Percentiles rank a stretch among this genome's conserved stretches.
Conservation (phyloP, 2,888 invertebrate genomes). For the Dusona sp. region DNA sequence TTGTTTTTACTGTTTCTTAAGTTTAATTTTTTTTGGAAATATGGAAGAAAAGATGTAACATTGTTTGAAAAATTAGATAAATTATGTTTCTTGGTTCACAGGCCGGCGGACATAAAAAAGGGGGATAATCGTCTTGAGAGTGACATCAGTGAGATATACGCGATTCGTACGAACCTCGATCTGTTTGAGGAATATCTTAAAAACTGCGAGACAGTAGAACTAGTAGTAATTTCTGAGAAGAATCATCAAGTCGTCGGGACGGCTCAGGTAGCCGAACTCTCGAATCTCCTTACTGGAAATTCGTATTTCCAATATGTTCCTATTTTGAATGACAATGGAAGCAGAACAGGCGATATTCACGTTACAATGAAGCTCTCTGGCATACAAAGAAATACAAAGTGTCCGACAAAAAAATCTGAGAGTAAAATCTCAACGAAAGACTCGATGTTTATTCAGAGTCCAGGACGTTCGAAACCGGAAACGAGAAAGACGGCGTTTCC, state of each 20-base stretch:
- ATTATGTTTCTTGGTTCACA: conserved; percentile 68
- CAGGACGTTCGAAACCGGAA: not conserved
- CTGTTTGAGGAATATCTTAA: conserved; percentile 82
- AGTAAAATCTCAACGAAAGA: conserved; percentile 13
- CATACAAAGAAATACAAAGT: conserved; percentile 55
- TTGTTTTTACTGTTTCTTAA: not conserved
- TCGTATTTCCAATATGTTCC: conserved; percentile 79
- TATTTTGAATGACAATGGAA: conserved; percentile 77
- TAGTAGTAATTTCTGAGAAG: conserved; percentile 77
- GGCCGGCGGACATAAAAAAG: conserved; percentile 77
- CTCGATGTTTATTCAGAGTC: not conserved
- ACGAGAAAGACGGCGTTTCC: conserved; percentile 20
- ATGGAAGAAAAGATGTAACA: not conserved
- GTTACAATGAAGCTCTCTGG: conserved; percentile 77
- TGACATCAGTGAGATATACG: conserved; percentile 77
- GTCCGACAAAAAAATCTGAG: conserved; percentile 33
- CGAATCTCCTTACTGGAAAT: conserved; percentile 76
- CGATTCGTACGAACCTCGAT: conserved; percentile 79
- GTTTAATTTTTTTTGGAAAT: no score
- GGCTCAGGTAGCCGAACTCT: conserved; percentile 76
- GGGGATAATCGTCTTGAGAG: conserved; percentile 67
- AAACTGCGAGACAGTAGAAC: conserved; percentile 80
- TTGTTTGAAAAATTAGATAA: not conserved
- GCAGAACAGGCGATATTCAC: conserved; percentile 80
- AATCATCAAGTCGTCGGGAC: conserved; percentile 78